Base-by-base conservation (phyloP, 2,888 invertebrate species). In the Frankliniella intonsa region DNA sequence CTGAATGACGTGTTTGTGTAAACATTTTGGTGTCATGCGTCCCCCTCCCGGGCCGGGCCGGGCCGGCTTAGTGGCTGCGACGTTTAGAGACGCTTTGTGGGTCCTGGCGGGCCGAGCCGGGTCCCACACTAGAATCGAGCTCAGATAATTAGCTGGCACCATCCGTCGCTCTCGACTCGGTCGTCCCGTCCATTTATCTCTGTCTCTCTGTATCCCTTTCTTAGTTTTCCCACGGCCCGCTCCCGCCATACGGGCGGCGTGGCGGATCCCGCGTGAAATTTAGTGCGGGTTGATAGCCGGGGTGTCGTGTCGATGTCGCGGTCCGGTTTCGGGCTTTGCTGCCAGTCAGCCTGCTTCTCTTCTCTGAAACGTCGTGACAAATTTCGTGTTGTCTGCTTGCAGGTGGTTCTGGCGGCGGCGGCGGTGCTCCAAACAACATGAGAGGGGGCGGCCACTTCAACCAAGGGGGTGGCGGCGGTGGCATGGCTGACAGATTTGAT, bases 401-500 rank as follows among this genome's bases (percentile, higher is more conserved):
- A 76, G 69, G 69, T 76, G 69, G 69, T 81, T 17, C 83, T 83
- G 84, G 85, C 82, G 85, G 84, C 50, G 82, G 84, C 50, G 83
- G 83, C 27, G 82, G 82, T 38, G 82, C 81, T 12, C 80, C 69
- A n/a, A 49, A 81, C n/a, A 84, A 82, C 82, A 80, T 83, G 83
- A 84, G 81, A 25, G 51, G 51, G 19, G 25, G 81, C 55, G 81
- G 62, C 62, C 81, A 25, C 51, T 81, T 51, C 62, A 81, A 81
- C 49, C 51, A 69, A 10, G 82, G 62, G 10, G 82, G 83, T 14
- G 82, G 80, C 22, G 80, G 82, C 55, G 82, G 83, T 9, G 83
- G 83, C 22, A 80, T 83, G 80, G 82, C 82, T 17, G 81, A 80
- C 87, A 9, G 89, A 82, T 89, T 88, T 85, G 90, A 90, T 83